Conservation (phyloP, 2,113 vertebrate species). For the Bolborhynchus lineola region DNA sequence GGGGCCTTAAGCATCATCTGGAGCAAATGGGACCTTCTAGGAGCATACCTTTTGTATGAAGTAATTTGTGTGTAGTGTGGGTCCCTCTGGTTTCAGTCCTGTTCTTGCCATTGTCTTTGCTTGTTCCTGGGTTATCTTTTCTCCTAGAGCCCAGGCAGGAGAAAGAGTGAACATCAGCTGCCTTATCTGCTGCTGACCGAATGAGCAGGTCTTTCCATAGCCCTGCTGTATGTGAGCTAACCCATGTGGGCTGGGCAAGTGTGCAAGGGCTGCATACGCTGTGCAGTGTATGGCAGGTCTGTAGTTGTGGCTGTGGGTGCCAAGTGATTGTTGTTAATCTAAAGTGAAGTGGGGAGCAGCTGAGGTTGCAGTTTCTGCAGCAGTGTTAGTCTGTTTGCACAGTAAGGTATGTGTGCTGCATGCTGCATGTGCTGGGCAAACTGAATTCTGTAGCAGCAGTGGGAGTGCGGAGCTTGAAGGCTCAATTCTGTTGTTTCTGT, state of each 20-base stretch:
- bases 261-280: accelerated
- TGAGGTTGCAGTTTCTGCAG: neutral
- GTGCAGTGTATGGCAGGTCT: neutral
- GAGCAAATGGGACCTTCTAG: neutral
- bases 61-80: neutral
- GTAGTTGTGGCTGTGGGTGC: neutral
- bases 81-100: neutral
- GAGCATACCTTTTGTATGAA: neutral
- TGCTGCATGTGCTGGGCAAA: neutral
- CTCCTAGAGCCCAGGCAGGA: accelerated
- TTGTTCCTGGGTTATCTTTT: neutral
- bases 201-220: neutral
- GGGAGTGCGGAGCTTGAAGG: neutral
- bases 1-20: neutral
- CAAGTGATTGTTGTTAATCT: neutral
- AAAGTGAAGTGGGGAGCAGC: neutral
- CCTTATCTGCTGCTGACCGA: accelerated
- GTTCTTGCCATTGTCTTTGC: neutral
- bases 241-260: accelerated
- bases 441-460: neutral
- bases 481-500: neutral
- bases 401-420: neutral
- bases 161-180: neutral
- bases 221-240: accelerated
- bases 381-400: accelerated